Evolutionary conservation across 2,113 vertebrate species (phyloP).

Genomic region (Cebidichthys violaceus): DNA sequence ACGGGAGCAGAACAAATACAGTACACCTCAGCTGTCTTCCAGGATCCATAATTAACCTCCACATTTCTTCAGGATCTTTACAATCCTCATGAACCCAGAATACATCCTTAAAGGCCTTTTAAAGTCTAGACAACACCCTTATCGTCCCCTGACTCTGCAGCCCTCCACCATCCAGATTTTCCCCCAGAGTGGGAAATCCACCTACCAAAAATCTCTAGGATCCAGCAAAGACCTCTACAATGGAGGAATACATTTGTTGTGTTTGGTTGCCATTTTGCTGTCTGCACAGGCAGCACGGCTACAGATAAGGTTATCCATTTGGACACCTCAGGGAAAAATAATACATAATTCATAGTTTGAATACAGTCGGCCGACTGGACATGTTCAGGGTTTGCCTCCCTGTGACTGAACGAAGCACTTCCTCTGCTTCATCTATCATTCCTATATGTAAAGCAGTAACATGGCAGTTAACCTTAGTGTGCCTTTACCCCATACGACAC

Average conservation of each 20-base stretch:
- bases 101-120: not conserved
- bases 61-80: not conserved
- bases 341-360: constrained; percentile 19
- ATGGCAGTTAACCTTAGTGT: not conserved
- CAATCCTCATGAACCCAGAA: not conserved
- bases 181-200: not conserved
- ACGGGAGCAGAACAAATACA: not conserved
- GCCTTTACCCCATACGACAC: constrained; percentile 2
- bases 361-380: not conserved
- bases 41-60: not conserved
- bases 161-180: not conserved
- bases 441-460: constrained; percentile 13
- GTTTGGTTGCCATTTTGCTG: not conserved
- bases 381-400: not conserved
- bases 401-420: not conserved
- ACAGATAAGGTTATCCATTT: constrained; percentile 3
- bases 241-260: constrained; percentile 10
- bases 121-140: not conserved
- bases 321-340: not conserved
- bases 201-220: not conserved
- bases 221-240: not conserved
- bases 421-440: constrained; percentile 6
- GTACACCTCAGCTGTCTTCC: not conserved
- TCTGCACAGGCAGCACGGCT: not conserved
- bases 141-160: not conserved